Conservation (phyloP, 2,888 invertebrate genomes). For the Hypena proboscidalis region DNA sequence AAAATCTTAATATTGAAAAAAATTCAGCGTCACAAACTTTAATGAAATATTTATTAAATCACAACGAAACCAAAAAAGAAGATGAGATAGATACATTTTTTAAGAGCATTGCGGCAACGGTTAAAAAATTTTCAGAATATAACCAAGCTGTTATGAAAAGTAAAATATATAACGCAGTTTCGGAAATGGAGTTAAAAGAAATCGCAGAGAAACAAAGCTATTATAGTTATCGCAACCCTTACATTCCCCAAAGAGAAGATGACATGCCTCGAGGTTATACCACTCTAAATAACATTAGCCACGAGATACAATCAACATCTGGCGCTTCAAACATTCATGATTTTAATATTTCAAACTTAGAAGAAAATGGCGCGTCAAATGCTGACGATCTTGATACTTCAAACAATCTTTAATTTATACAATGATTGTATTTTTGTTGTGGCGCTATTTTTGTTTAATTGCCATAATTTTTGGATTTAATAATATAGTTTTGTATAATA, state of each 20-base stretch:
- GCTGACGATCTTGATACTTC: constrained; percentile 24
- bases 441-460: constrained; percentile 23
- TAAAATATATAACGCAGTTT: constrained; percentile 20
- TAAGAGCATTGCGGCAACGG: constrained; percentile 3
- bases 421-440: constrained; percentile 26
- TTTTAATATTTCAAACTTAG: constrained; percentile 21
- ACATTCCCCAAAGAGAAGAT: constrained; percentile 25
- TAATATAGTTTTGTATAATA: constrained; percentile 20
- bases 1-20: constrained; percentile 5
- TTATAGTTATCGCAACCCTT: constrained; percentile 24
- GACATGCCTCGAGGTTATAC: constrained; percentile 21
- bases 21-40: constrained; percentile 4
- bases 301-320: constrained; percentile 21
- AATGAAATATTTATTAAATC: constrained; percentile 8
- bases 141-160: constrained; percentile 1
- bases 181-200: constrained; percentile 31
- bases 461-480: constrained; percentile 23
- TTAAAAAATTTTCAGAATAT: constrained; percentile 4
- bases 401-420: constrained; percentile 24
- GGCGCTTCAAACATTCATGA: constrained; percentile 21
- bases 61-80: constrained; percentile 4
- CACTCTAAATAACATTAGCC: constrained; percentile 21
- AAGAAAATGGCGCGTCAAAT: constrained; percentile 19
- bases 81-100: constrained; percentile 10
- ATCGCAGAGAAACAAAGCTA: constrained; percentile 26